A percentile compares a stretch with the other conserved stretches of the same genome.
Evolutionary conservation across 2,113 vertebrate genomes (phyloP).

Genomic region (Pygoscelis adeliae): DNA sequence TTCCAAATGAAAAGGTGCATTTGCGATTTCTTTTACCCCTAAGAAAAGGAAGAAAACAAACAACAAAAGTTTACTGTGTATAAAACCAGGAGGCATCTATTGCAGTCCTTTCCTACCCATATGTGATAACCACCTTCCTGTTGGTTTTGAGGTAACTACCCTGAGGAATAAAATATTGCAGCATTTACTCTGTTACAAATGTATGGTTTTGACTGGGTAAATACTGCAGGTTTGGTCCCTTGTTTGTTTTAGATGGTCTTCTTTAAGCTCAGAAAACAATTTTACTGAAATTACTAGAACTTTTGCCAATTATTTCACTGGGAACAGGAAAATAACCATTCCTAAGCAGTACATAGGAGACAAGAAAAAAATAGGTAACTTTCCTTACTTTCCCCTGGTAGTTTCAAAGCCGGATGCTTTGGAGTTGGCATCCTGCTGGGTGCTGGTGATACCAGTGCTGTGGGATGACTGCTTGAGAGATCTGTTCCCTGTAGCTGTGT

Average conservation of each 20-base stretch:
- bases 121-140: not conserved
- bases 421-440: not conserved
- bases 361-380: not conserved
- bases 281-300: not conserved
- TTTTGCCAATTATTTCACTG: not conserved
- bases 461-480: not conserved
- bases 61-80: not conserved
- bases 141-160: not conserved
- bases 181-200: not conserved
- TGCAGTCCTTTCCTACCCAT: not conserved
- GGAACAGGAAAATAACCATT: not conserved
- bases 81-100: not conserved
- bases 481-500: not conserved
- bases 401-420: conserved; percentile 70
- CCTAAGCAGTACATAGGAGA: not conserved
- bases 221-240: not conserved
- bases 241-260: not conserved
- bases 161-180: not conserved
- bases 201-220: not conserved
- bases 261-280: not conserved
- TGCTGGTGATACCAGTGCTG: not conserved
- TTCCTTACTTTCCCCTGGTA: conserved; percentile 79
- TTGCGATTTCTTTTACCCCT: not conserved
- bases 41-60: not conserved
- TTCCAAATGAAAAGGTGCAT: not conserved